These are phyloP conservation scores for Amphimallon solstitiale DNA, from an alignment of 2,888 invertebrate species.

Conservation along the genomic window DNA sequence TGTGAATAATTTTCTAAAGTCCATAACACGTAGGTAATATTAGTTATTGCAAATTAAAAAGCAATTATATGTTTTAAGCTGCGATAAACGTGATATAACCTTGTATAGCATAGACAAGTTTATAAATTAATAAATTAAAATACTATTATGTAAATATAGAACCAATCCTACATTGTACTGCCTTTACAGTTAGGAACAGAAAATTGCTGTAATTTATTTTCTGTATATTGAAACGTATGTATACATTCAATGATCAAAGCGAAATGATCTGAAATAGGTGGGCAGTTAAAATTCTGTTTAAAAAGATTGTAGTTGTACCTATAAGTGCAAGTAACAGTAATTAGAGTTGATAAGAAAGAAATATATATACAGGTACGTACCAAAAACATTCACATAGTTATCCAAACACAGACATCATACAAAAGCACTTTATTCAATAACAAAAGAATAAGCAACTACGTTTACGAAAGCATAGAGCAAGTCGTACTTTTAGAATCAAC, in stretches of 20 bases:
- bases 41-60: too few relatives aligned
- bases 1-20: too few relatives aligned
- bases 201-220: background rate
- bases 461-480: constrained; percentile 16
- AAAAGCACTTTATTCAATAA: constrained; percentile 12
- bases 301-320: too few relatives aligned
- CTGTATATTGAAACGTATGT: background rate
- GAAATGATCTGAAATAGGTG: too few relatives aligned
- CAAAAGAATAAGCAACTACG: constrained; percentile 1
- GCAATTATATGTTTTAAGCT: too few relatives aligned
- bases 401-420: constrained; percentile 21
- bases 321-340: too few relatives aligned
- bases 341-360: background rate
- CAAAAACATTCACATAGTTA: constrained; percentile 26
- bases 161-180: constrained; percentile 10
- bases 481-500: constrained; percentile 7
- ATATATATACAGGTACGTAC: background rate
- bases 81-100: background rate
- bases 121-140: constrained; percentile 16
- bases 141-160: constrained; percentile 18
- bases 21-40: too few relatives aligned
- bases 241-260: too few relatives aligned
- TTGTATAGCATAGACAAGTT: background rate
- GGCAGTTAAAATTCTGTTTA: too few relatives aligned
- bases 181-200: too few relatives aligned